Conservation (phyloP, 92 coral and sea anemone genomes). For the Ricordea florida region DNA sequence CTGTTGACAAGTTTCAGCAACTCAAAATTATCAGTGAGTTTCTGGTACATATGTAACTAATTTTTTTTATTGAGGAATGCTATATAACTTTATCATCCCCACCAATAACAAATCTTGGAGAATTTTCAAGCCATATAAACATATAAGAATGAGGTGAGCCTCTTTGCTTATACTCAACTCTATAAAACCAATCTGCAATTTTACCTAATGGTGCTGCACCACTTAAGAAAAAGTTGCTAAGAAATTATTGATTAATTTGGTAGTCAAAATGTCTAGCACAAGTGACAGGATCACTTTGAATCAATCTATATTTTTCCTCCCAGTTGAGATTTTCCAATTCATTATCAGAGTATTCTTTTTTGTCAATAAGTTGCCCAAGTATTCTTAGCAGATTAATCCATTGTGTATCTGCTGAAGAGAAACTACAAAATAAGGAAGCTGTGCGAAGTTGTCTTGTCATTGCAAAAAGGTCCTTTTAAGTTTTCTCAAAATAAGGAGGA, state of each 20-base stretch:
- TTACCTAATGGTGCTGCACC: conserved; percentile 47
- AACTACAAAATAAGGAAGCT: conserved; percentile 16
- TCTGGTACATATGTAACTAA: conserved; percentile 6
- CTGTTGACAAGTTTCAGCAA: background rate
- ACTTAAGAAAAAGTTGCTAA: conserved; percentile 28
- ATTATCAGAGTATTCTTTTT: conserved; percentile 42
- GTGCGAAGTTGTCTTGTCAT: too few relatives aligned
- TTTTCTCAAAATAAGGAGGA: conserved; percentile 2
- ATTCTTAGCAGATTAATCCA: conserved; percentile 63
- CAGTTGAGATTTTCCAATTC: conserved; percentile 50
- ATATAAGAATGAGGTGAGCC: conserved; percentile 43
- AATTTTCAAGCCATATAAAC: conserved; percentile 35
- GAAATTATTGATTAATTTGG: conserved; percentile 44
- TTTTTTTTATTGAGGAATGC: conserved; percentile 34
- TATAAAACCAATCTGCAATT: conserved; percentile 42
- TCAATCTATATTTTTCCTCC: conserved; percentile 48
- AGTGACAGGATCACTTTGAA: conserved; percentile 36
- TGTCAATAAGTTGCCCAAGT: conserved; percentile 67
- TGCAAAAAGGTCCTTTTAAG: background rate
- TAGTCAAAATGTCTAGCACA: conserved; percentile 51
- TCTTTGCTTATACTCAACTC: conserved; percentile 39
- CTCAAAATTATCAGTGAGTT: background rate
- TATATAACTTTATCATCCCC: conserved; percentile 11
- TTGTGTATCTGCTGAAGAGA: conserved; percentile 49
- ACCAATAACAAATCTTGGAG: conserved; percentile 34